Evolutionary conservation across 2,888 invertebrate species (phyloP).

Genomic region (Cryptocephalus moraei): DNA sequence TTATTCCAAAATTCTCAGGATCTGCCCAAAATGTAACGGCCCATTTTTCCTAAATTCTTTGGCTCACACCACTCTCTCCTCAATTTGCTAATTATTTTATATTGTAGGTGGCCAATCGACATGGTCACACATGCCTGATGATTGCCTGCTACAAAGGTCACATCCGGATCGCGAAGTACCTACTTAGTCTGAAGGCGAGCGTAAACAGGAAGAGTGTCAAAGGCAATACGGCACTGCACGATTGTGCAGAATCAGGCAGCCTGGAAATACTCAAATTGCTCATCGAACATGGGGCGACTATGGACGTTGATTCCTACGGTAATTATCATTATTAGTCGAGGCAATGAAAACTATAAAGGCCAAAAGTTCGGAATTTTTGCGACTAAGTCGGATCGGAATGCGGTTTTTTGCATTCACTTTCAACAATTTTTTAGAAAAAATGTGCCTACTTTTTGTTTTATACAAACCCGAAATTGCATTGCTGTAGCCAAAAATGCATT

Average conservation of each 20-base stretch:
- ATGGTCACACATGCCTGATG: constrained; percentile 96
- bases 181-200: constrained; percentile 77
- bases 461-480: too few species aligned
- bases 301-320: constrained; percentile 92
- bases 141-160: constrained; percentile 96
- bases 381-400: too few species aligned
- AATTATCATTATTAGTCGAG: constrained; percentile 19
- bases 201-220: constrained; percentile 89
- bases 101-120: constrained; percentile 78
- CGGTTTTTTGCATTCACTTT: too few species aligned
- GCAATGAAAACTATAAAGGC: too few species aligned
- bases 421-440: too few species aligned
- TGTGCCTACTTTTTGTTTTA: too few species aligned
- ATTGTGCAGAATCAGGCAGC: constrained; percentile 94
- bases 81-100: neutral
- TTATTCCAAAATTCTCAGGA: too few species aligned
- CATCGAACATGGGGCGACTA: constrained; percentile 75
- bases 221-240: constrained; percentile 94
- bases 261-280: constrained; percentile 85
- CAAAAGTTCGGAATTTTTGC: too few species aligned
- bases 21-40: too few species aligned
- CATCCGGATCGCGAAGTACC: constrained; percentile 78
- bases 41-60: too few species aligned
- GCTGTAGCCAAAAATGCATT: too few species aligned
- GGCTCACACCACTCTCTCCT: too few species aligned